A percentile compares a stretch with the other conserved stretches of the same genome.
Evolutionary conservation across 2,888 invertebrate genomes (phyloP).

Genomic region (Erannis defoliaria): DNA sequence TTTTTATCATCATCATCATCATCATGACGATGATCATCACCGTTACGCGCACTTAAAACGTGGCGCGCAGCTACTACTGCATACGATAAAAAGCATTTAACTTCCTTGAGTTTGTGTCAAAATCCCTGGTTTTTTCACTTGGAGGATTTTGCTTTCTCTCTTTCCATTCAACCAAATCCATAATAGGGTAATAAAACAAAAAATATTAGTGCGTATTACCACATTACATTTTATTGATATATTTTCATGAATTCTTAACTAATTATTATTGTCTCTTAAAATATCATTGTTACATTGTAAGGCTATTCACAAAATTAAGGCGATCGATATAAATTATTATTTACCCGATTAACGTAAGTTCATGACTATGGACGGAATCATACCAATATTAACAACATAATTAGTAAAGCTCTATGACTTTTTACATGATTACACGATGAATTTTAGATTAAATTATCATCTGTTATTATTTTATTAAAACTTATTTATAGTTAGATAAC

Average conservation of each 20-base stretch:
- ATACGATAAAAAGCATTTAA: no score
- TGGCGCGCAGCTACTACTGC: no score
- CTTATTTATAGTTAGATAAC: constrained; percentile 66
- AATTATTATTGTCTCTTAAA: constrained; percentile 58
- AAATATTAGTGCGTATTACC: constrained; percentile 75
- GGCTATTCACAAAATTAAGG: constrained; percentile 67
- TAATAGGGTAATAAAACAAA: constrained; percentile 51
- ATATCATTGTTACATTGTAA: constrained; percentile 63
- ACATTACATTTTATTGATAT: constrained; percentile 77
- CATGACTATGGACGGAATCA: constrained; percentile 70
- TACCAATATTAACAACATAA: constrained; percentile 67
- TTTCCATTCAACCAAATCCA: not conserved
- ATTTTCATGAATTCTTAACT: constrained; percentile 67
- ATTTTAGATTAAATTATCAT: constrained; percentile 63
- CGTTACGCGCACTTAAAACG: no score
- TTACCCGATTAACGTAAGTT: constrained; percentile 55
- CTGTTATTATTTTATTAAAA: constrained; percentile 58
- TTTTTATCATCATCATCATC: no score
- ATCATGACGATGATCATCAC: no score
- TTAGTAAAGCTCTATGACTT: constrained; percentile 85
- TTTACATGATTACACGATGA: constrained; percentile 75
- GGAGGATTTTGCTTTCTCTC: no score
- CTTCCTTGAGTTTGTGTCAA: no score
- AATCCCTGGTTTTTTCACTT: no score
- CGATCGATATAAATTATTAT: constrained; percentile 52